These are phyloP conservation scores for Bombus superbus DNA, from an alignment of 1,140 invertebrate genomes.

Conservation along the genomic window DNA sequence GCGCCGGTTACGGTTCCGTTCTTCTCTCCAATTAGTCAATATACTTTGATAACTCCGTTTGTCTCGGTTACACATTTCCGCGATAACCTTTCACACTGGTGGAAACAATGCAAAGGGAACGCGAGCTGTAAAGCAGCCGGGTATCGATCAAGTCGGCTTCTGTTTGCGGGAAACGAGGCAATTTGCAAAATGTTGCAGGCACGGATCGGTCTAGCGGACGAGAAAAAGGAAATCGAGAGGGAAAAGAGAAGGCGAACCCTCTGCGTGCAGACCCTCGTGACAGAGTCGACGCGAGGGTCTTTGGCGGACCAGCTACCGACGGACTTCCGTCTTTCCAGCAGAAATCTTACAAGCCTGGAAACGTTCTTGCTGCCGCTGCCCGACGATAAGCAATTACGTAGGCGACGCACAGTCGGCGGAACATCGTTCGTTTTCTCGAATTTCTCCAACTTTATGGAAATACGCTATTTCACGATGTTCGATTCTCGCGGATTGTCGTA, in stretches of 20 bases:
- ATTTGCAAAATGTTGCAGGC: slow-evolving; percentile 55
- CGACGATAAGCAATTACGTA: slow-evolving; percentile 63
- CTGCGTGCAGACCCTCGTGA: slow-evolving; percentile 46
- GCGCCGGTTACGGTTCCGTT: too few relatives aligned
- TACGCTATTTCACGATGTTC: too few relatives aligned
- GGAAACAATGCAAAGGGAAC: not conserved
- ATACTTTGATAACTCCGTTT: too few relatives aligned
- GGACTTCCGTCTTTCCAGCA: slow-evolving; percentile 54
- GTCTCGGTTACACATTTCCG: too few relatives aligned
- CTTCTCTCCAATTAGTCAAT: too few relatives aligned
- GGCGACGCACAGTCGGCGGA: slow-evolving; percentile 29
- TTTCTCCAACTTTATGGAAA: not conserved
- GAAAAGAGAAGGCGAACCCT: not conserved
- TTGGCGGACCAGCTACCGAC: too few relatives aligned
- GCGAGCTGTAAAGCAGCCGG: not conserved
- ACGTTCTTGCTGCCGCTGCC: slow-evolving; percentile 33
- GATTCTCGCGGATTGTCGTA: too few relatives aligned
- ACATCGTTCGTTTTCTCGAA: slow-evolving; percentile 50
- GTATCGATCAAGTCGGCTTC: slow-evolving; percentile 64
- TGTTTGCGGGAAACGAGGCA: slow-evolving; percentile 61
- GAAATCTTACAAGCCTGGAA: slow-evolving; percentile 63
- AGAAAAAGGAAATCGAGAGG: slow-evolving; percentile 36
- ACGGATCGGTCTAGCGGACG: slow-evolving; percentile 38
- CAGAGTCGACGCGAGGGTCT: slow-evolving; percentile 16
- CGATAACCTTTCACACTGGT: too few relatives aligned